Evolutionary conservation across 2,888 invertebrate species (phyloP), one percentile per base, ranked within the genome.

Genomic region (Ophion ventricosus): DNA sequence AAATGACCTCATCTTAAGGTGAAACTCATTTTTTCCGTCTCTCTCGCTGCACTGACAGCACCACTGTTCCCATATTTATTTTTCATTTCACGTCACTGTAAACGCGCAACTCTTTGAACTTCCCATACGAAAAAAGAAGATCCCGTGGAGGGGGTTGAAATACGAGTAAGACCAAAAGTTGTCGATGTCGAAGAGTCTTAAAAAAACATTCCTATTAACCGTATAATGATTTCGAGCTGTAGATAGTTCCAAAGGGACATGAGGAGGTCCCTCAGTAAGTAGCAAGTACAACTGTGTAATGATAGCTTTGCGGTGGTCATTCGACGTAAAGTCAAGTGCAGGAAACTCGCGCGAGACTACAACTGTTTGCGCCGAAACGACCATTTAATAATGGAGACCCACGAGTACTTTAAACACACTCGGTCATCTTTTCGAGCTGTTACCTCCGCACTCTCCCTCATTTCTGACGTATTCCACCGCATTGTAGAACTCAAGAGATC

Each of bases 341-440:
- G 67, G 43, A 63, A 59, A 25, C 70, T 83, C 83, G 78, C 20
- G 70, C 85, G 66, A 83, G 81, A 82, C 83, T 83, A 86, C 84
- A 85, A 87, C 86, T 87, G 88, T 88, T 88, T 86, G 85, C 85
- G 20, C 78, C 83, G 87, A 76, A 88, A 88, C 85, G 87, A 87
- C 85, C 86, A 81, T 86, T 88, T 86, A 88, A 88, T 88, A 85
- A 85, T 83, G 81, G 79, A 78, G 82, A 75, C 64, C 74, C 64
- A 61, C 69, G 81, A 77, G 81, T 74, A 75, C 77, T 82, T 82
- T 54, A 84, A 83, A 81, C 77, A 73, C 73, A 74, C 83, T 84
- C 74, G 77, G 67, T 67, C 80, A 74, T 84, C 63, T 77, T 78
- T 81, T 56, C 73, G 69, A 74, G 49, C 67, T 72, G 67, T 26